Evolutionary conservation across 2,888 invertebrate genomes (phyloP).

Genomic region (Mythimna loreyi): DNA sequence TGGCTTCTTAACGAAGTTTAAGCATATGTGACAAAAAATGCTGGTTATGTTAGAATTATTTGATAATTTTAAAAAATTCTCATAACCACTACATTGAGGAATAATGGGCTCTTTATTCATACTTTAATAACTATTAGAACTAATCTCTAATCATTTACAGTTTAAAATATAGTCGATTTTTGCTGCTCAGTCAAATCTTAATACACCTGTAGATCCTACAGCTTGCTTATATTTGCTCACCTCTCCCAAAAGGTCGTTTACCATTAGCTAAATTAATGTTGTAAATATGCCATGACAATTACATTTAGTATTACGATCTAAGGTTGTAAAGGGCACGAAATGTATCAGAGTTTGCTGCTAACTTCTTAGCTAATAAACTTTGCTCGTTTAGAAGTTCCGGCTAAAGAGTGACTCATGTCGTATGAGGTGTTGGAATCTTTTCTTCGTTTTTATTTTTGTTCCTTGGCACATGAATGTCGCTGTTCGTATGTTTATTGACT

Average conservation of each 20-base stretch:
- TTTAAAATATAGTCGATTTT: too few relatives aligned
- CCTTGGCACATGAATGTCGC: slow-evolving; percentile 12
- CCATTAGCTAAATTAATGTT: slow-evolving; percentile 15
- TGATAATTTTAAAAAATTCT: too few relatives aligned
- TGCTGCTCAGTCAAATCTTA: too few relatives aligned
- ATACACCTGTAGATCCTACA: neutral
- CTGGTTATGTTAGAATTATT: too few relatives aligned
- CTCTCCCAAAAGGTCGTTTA: slow-evolving; percentile 15
- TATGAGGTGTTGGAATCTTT: slow-evolving; percentile 16
- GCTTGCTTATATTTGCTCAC: slow-evolving; percentile 8
- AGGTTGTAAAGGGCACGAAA: slow-evolving; percentile 35
- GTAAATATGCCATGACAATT: slow-evolving; percentile 28
- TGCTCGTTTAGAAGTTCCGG: slow-evolving; percentile 39
- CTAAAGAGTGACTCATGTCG: slow-evolving; percentile 33
- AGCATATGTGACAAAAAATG: too few relatives aligned
- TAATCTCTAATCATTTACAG: too few relatives aligned
- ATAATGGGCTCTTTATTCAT: too few relatives aligned
- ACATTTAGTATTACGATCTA: slow-evolving; percentile 6
- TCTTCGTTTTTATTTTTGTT: slow-evolving; percentile 31
- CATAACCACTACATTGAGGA: too few relatives aligned
- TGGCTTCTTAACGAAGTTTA: too few relatives aligned
- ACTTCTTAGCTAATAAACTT: slow-evolving; percentile 16
- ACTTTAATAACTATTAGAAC: too few relatives aligned
- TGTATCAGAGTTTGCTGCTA: slow-evolving; percentile 11
- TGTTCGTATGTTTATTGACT: slow-evolving; percentile 9